Evolutionary conservation across 2,888 invertebrate species (phyloP), one percentile per base, ranked within the genome.

Genomic region (Tiphia femorata): DNA sequence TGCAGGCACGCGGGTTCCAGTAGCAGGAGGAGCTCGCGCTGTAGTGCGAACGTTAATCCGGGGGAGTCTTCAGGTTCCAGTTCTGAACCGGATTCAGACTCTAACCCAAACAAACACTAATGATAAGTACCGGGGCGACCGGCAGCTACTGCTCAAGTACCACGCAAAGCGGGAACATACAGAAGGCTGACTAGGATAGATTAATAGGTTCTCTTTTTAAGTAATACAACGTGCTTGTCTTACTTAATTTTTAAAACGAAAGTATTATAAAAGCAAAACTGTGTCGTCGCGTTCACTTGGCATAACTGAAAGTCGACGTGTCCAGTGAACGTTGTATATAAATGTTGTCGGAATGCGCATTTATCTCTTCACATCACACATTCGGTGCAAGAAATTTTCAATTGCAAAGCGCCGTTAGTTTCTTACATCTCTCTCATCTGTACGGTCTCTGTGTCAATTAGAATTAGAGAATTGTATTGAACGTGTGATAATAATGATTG

Each of bases 151-250:
- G 80, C 79, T 82, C 77, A 81, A 80, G 75, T 82, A 82, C 77
- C 79, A 80, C 74, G 79, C 78, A 72, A 78, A 78, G 76, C 81
- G 79, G 77, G 78, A 80, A 82, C 78, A 78, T 70, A 79, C 79
- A 78, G 78, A 83, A 83, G 83, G 82, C 83, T 83, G 83, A 83
- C 75, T 83, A 83, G 83, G 75, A 79, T 82, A 75, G 77, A 78
- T 73, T 73, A 55, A 48, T 48, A 33, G 14, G 20, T 48, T 20
- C 16, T 38, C 21, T 23, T 54, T 58, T 62, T 66, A 63, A 66
- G 57, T 59, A 64, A 68, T 51, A 49, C 62, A 60, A 69, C 66
- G 71, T 51, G 50, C 20, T 61, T 58, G 64, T 71, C 58, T 73
- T 68, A 64, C 62, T 71, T 62, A 60, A 65, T 65, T 49, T 51